Conservation (phyloP, 1,140 invertebrate species). For the Drosophila ercepeae region DNA sequence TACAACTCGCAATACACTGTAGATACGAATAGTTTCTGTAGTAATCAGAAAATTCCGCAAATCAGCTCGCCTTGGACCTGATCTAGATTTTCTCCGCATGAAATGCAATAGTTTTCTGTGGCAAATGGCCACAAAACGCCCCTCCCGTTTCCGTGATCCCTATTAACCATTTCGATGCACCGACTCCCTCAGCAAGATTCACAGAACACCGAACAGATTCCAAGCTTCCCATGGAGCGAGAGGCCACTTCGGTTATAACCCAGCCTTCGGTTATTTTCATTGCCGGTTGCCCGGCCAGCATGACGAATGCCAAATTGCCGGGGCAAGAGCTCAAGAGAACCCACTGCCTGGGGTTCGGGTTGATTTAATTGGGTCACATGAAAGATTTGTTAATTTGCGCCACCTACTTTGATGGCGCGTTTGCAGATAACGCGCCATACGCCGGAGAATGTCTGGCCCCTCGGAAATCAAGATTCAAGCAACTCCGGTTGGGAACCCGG, state of each 20-base stretch:
- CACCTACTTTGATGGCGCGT: constrained; percentile 76
- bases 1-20: not conserved
- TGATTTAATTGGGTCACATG: constrained; percentile 81
- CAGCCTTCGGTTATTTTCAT: constrained; percentile 62
- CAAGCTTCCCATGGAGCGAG: constrained; percentile 23
- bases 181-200: constrained; percentile 33
- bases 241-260: not conserved
- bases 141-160: constrained; percentile 8
- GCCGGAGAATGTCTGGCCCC: constrained; percentile 45
- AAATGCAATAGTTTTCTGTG: constrained; percentile 22
- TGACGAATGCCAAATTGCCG: constrained; percentile 77
- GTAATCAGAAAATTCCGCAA: not conserved
- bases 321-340: constrained; percentile 32
- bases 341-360: constrained; percentile 30
- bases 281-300: constrained; percentile 65
- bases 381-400: constrained; percentile 80
- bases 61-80: not conserved
- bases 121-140: not conserved
- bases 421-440: constrained; percentile 63
- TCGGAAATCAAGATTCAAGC: constrained; percentile 30
- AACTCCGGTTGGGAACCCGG: not conserved
- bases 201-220: constrained; percentile 14
- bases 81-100: constrained; percentile 15
- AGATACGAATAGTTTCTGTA: not conserved
- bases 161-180: constrained; percentile 39